Percentiles rank a stretch among this genome's conserved stretches.
Evolutionary conservation across 2,797 vertebrate species (phyloP).

Genomic region (Anomalospiza imberbis): DNA sequence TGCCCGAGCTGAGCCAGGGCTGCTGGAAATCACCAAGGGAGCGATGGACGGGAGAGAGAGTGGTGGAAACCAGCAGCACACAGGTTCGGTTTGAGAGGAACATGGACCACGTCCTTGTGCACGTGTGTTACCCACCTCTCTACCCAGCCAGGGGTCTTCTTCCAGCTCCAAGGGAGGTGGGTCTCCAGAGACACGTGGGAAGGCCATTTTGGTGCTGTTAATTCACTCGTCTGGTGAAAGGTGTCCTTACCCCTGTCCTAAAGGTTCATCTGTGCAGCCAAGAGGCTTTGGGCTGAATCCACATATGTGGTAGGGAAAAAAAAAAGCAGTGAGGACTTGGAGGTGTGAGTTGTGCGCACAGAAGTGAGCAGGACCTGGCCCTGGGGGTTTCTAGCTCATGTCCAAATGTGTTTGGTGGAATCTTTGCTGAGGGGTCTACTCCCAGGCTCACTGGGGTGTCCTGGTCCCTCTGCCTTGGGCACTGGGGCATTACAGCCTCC

Average conservation of each 20-base stretch:
- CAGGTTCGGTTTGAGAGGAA: rapidly evolving
- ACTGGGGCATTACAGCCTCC: rapidly evolving
- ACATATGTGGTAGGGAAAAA: rapidly evolving
- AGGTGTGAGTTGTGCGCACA: neutral
- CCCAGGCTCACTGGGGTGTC: neutral
- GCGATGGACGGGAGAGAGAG: rapidly evolving
- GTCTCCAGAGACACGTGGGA: rapidly evolving
- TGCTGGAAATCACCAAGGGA: neutral
- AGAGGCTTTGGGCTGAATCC: neutral
- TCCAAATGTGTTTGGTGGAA: neutral
- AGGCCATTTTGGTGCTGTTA: rapidly evolving
- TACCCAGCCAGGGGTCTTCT: neutral
- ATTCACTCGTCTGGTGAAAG: neutral
- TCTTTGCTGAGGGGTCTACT: neutral
- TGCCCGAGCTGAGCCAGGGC: neutral
- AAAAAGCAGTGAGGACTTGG: neutral
- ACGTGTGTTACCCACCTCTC: neutral
- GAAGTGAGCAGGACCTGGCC: rapidly evolving
- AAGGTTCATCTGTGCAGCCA: neutral
- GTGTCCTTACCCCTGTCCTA: neutral
- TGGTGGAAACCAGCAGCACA: rapidly evolving
- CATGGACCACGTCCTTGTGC: rapidly evolving
- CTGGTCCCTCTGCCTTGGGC: neutral
- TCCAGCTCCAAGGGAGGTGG: neutral
- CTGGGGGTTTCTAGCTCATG: rapidly evolving